Percentiles rank a stretch among this genome's conserved stretches.
Evolutionary conservation across 2,888 invertebrate genomes (phyloP).

Genomic region (Leptarthrus brevirostris): DNA sequence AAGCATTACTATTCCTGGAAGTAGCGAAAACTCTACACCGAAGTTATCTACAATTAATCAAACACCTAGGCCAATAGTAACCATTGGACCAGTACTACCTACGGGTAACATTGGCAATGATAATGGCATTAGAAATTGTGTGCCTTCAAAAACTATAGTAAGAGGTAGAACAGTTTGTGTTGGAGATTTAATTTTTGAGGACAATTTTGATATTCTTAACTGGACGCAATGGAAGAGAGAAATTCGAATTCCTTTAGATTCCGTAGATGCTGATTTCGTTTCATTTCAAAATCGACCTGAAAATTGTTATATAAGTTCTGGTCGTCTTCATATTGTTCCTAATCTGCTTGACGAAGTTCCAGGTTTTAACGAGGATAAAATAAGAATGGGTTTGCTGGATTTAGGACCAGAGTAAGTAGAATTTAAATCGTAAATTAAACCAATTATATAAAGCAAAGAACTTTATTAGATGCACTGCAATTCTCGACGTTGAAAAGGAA

Average conservation of each 20-base stretch:
- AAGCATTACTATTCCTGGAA: conserved; percentile 4
- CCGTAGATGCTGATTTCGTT: conserved; percentile 68
- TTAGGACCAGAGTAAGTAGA: conserved; percentile 61
- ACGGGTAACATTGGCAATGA: background rate
- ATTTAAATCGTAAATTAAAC: background rate
- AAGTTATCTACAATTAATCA: too few species aligned
- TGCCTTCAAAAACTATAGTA: conserved; percentile 58
- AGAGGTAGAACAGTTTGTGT: conserved; percentile 66
- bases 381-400: conserved; percentile 62
- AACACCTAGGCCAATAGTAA: background rate
- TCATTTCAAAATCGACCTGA: conserved; percentile 64
- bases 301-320: conserved; percentile 61
- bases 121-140: conserved; percentile 14
- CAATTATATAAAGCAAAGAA: too few species aligned
- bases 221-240: conserved; percentile 71
- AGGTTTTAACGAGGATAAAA: conserved; percentile 56
- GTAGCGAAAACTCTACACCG: background rate
- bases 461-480: conserved; percentile 72
- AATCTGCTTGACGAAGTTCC: conserved; percentile 59
- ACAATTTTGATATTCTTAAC: conserved; percentile 70
- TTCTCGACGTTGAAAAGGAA: conserved; percentile 65
- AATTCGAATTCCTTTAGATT: conserved; percentile 69
- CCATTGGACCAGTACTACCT: background rate
- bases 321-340: conserved; percentile 65
- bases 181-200: conserved; percentile 72